phyloP scores from a whole-genome alignment of 2,113 vertebrate species.

The Nesoenas mayeri region DNA sequence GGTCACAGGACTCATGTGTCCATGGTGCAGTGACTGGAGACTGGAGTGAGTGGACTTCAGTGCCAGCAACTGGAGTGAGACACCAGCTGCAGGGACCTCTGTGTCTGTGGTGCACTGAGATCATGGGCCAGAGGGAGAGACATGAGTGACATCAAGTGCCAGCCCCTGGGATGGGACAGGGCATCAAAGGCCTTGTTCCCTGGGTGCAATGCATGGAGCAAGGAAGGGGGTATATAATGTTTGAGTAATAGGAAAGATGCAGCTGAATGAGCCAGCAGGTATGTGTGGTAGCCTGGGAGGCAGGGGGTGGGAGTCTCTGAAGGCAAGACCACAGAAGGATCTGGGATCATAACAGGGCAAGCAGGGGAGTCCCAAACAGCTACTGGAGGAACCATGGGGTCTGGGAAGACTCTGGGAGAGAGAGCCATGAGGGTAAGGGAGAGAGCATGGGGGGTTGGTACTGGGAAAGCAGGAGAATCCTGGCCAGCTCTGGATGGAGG shows the following conservation, averaged over 20 bases:
- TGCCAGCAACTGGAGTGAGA: neutral
- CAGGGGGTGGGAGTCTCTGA: neutral
- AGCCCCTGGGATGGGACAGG: neutral
- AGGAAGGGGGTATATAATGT: too few relatives aligned
- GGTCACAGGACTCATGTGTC: neutral
- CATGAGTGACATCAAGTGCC: neutral
- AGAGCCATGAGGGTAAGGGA: neutral
- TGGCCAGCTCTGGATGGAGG: neutral
- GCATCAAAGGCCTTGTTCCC: neutral
- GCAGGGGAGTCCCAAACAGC: too few relatives aligned
- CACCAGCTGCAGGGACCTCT: neutral
- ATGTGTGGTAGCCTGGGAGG: rapidly evolving
- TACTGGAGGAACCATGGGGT: neutral
- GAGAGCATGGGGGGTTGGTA: neutral
- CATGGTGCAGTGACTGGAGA: neutral
- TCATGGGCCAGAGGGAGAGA: neutral
- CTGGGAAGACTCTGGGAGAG: neutral
- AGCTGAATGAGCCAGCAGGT: rapidly evolving
- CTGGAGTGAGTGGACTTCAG: neutral
- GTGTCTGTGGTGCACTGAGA: neutral
- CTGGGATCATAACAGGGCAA: neutral
- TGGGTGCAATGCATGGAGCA: neutral
- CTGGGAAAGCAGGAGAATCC: neutral
- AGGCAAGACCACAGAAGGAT: neutral
- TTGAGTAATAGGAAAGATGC: neutral